Conservation (phyloP, 2,113 vertebrate genomes). For the Lophius piscatorius region DNA sequence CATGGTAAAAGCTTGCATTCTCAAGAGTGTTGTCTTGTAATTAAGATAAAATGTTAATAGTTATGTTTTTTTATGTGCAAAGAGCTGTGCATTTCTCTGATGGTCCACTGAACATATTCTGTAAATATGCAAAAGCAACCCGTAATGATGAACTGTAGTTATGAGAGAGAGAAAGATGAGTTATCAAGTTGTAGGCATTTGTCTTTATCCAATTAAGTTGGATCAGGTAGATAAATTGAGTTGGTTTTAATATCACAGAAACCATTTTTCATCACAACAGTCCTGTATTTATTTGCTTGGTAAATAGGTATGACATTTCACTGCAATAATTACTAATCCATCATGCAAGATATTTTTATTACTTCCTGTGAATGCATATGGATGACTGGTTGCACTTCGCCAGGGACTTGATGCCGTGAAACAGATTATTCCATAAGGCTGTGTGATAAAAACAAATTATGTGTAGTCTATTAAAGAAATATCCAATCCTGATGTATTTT, state of each 20-base stretch:
- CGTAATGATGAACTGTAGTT: background rate
- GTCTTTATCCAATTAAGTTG: background rate
- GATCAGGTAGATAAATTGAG: background rate
- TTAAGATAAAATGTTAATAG: too few species aligned
- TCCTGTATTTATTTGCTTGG: background rate
- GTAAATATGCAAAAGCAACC: background rate
- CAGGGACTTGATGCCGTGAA: conserved; percentile 13
- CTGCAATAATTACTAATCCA: conserved; percentile 5
- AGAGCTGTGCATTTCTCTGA: too few species aligned
- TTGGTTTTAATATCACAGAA: background rate
- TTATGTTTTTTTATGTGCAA: too few species aligned
- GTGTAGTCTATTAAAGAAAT: background rate
- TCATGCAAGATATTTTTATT: background rate
- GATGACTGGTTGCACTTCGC: background rate
- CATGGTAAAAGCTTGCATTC: too few species aligned
- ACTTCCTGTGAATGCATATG: conserved; percentile 2
- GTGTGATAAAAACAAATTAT: background rate
- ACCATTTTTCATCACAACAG: background rate
- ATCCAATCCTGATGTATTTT: background rate
- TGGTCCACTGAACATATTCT: background rate
- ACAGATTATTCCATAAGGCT: background rate
- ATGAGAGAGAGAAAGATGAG: background rate
- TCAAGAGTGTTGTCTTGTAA: too few species aligned
- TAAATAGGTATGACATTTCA: conserved; percentile 2
- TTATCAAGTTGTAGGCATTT: background rate